Evolutionary conservation across 2,888 invertebrate species (phyloP).

Genomic region (Gastracanthus pulcherrimus): DNA sequence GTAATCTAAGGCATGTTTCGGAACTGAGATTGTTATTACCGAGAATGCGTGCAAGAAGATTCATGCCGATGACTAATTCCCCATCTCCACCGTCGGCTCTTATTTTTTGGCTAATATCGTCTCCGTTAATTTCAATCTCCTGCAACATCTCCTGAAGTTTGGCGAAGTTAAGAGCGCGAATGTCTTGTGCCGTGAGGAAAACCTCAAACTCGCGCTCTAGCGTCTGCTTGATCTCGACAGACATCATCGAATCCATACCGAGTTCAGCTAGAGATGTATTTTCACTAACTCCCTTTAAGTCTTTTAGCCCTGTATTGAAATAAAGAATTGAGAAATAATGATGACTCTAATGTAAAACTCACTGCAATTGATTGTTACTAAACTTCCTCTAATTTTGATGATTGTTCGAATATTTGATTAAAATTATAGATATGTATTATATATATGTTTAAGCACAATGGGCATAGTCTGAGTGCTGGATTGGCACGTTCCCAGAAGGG

Average conservation of each 20-base stretch:
- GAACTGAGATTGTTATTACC: slow-evolving; percentile 51
- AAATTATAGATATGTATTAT: neutral
- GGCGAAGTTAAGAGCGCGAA: slow-evolving; percentile 88
- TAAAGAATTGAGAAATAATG: too few relatives aligned
- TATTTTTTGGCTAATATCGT: too few relatives aligned
- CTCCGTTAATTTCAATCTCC: slow-evolving; percentile 46
- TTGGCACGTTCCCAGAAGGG: too few relatives aligned
- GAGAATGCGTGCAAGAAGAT: slow-evolving; percentile 62
- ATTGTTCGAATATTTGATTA: too few relatives aligned
- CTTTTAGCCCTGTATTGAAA: slow-evolving; percentile 70
- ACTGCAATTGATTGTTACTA: too few relatives aligned
- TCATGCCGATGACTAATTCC: slow-evolving; percentile 64
- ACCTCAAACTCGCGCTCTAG: slow-evolving; percentile 94
- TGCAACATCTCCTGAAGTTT: slow-evolving; percentile 78
- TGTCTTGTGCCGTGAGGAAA: slow-evolving; percentile 90
- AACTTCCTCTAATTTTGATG: too few relatives aligned
- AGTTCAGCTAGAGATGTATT: slow-evolving; percentile 90
- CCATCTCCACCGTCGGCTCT: neutral
- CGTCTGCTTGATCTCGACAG: slow-evolving; percentile 96
- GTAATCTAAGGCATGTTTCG: slow-evolving; percentile 65
- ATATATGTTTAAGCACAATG: too few relatives aligned
- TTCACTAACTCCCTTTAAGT: slow-evolving; percentile 83
- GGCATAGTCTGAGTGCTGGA: too few relatives aligned
- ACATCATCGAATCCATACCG: slow-evolving; percentile 98
- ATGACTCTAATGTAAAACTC: too few relatives aligned